These are phyloP conservation scores for Cyclargus thomasi DNA, from an alignment of 1,140 invertebrate genomes.

Conservation along the genomic window DNA sequence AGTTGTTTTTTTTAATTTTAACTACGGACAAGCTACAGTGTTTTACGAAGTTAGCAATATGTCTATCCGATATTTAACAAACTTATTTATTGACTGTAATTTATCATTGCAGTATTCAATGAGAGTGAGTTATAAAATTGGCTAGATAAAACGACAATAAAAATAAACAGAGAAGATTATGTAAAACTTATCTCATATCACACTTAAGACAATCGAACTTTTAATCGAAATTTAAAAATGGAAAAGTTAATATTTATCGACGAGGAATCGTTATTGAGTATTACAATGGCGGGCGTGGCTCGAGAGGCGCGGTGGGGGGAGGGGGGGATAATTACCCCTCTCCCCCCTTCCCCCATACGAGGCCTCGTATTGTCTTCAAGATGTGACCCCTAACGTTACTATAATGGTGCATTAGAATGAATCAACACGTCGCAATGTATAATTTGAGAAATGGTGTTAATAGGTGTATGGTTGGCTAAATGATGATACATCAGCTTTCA, in stretches of 20 bases:
- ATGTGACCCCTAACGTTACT: constrained; percentile 28
- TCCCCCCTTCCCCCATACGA: constrained; percentile 21
- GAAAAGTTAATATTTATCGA: constrained; percentile 13
- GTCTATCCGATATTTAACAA: no score
- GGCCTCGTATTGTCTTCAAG: constrained; percentile 31
- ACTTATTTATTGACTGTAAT: no score
- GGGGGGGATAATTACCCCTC: constrained; percentile 32
- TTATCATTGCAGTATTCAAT: no score
- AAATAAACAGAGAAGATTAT: background rate
- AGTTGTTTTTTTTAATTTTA: no score
- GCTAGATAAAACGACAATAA: background rate
- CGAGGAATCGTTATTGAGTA: constrained; percentile 11
- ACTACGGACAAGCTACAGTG: no score
- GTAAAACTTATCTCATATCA: background rate
- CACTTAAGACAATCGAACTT: constrained; percentile 5
- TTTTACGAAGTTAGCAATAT: no score
- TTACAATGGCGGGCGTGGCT: constrained; percentile 34
- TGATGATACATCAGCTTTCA: no score
- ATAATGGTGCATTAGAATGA: constrained; percentile 19
- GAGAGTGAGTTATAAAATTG: no score
- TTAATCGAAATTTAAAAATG: constrained; percentile 12
- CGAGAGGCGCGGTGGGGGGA: constrained; percentile 21
- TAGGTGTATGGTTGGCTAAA: no score
- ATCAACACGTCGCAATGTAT: constrained; percentile 16
- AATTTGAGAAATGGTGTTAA: background rate